Percentiles rank a stretch among this genome's conserved stretches.
phyloP scores from a whole-genome alignment of 2,888 invertebrate genomes.

The Acrobasis suavella region DNA sequence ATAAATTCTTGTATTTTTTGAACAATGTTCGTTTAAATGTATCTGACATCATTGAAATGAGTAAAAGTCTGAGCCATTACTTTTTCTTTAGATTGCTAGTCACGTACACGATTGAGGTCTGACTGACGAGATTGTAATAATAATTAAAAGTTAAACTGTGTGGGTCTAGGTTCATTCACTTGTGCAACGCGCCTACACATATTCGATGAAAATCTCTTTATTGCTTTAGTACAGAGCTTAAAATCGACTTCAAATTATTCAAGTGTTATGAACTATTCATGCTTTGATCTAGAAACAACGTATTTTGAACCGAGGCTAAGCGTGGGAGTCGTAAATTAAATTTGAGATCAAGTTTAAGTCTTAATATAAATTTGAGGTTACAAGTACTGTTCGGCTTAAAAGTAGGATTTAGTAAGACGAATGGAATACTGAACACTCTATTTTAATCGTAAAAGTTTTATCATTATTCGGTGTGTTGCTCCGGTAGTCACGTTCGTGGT shows the following conservation, averaged over 20 bases:
- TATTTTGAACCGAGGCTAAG: constrained; percentile 3
- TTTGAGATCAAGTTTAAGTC: constrained; percentile 17
- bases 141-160: constrained; percentile 25
- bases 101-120: constrained; percentile 25
- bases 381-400: neutral
- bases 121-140: constrained; percentile 19
- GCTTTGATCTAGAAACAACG: neutral
- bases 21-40: too few relatives aligned
- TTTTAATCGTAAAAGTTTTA: constrained; percentile 50
- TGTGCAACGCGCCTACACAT: constrained; percentile 28
- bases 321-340: constrained; percentile 20
- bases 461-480: constrained; percentile 58
- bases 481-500: constrained; percentile 62
- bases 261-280: neutral
- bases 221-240: neutral
- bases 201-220: constrained; percentile 6
- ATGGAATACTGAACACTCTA: constrained; percentile 8
- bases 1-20: too few relatives aligned
- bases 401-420: constrained; percentile 3
- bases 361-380: constrained; percentile 14
- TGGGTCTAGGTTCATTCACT: constrained; percentile 28
- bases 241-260: constrained; percentile 8
- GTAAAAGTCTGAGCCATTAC: constrained; percentile 21
- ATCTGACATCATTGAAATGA: neutral
- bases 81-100: constrained; percentile 26